Base-by-base conservation (phyloP, 2,113 vertebrate genomes). In the Dascyllus trimaculatus region DNA sequence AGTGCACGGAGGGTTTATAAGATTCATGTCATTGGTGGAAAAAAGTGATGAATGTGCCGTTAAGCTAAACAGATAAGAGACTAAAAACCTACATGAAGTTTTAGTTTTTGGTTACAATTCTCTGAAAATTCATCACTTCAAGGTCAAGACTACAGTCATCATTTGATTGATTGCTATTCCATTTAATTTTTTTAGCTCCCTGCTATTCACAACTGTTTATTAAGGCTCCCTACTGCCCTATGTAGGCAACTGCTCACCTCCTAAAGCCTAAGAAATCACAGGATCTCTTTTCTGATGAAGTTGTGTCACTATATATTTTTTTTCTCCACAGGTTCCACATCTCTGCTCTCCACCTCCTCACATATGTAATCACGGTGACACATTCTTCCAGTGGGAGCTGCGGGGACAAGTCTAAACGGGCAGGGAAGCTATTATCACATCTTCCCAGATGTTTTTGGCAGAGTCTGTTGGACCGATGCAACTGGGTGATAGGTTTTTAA, bases 401-500 rank as follows among this genome's bases (percentile, higher is more conserved):
- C 24, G 17, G 68, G 38, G 63, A 65, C 65, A 70, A 67, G 80
- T 71, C 67, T 62, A 62, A 76, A 75, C 53, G 49, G 72, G 49
- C 46, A 32, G 56, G 46, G 38, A 80, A 59, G 65, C 54, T 70
- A 85, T 88, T 87, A 90, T 86, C 85, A 51, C 40, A 5, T 70
- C 74, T 32, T 48, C 77, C 71, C 85, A 91, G 80, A 85, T 87
- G 85, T 80, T 77, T 64, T 43, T 52, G 24, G 58, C 63, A 63
- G 58, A 53, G 53, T 79, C 64, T 72, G 71, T 25, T 54, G 71
- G 66, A 45, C 69, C 71, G 78, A 88, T 82, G 76, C 70, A 64
- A 65, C 38, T 54, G 58, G 46, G 54, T 66, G 88, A 92, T 89
- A 64, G 45, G 15, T 85, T 88, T 88, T 88, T 82, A 91, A 84